Base-by-base conservation (phyloP, 1,140 invertebrate species). In the Macrocentrus cingulum region DNA sequence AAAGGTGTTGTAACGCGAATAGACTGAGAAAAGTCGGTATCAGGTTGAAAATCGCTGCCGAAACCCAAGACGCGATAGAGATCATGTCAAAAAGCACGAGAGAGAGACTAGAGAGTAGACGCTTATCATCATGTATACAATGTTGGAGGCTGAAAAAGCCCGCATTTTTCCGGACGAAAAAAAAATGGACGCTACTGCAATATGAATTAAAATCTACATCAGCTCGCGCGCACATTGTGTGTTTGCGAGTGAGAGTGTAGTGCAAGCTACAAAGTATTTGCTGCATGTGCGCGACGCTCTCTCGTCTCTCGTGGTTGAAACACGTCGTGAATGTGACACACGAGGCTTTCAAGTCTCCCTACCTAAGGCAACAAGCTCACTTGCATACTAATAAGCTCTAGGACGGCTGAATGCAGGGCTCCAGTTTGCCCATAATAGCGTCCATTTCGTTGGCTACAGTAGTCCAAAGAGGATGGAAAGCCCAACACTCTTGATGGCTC, bases 351-450 rank as follows among this genome's bases (percentile, higher is more conserved):
- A 55, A 56, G 53, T 23, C 32, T 32, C 36, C 34, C 32, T 23
- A 56, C 54, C 44, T 48, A 56, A 48, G 45, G 44, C 44, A 56
- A 56, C 54, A 56, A 48, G 54, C 54, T 56, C 54, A 29, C 54
- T 56, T 56, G 54, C 54, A 56, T 56, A 48, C 54, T 56, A 56
- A 56, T 56, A 48, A 56, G 34, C 54, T 22, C 45, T 19, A 56
- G 45, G 44, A 56, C 36, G 64, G 66, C 63, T 70, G 70, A 72
- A 71, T 71, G 68, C 65, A 64, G 66, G 66, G 72, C 68, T 75
- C 75, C 71, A 75, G 72, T 74, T 72, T 72, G 60, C 65, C 64
- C 71, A 75, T 75, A 77, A 77, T 75, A 66, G 73, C 69, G 72
- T 76, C 73, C 74, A 74, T 76, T 75, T 70, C 69, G 49, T 58